These are phyloP conservation scores for Rallus limicola DNA, from an alignment of 2,113 vertebrate species.

Conservation along the genomic window DNA sequence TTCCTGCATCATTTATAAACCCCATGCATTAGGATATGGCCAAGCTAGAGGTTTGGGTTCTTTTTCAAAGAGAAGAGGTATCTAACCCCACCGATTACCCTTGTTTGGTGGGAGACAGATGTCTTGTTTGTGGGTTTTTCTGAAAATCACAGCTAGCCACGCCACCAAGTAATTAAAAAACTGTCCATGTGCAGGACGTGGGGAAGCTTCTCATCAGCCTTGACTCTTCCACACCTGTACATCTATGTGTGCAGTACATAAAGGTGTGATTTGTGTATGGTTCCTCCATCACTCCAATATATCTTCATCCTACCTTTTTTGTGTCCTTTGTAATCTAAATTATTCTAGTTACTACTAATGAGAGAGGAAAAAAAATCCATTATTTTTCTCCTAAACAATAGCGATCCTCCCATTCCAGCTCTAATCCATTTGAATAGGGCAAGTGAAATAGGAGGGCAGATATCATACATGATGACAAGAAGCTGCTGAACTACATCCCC, in stretches of 20 bases:
- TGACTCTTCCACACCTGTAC: fast-evolving
- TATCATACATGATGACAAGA: background rate
- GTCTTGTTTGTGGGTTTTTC: background rate
- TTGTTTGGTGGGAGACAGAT: background rate
- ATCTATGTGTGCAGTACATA: background rate
- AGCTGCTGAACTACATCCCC: background rate
- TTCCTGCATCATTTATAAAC: background rate
- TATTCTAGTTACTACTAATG: background rate
- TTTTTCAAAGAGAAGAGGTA: conserved; percentile 17
- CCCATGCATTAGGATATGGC: background rate
- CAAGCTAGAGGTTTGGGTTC: background rate
- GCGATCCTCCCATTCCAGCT: background rate
- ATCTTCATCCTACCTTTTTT: background rate
- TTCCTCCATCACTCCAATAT: background rate
- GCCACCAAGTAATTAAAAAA: conserved; percentile 44
- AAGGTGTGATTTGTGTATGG: background rate
- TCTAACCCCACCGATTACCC: background rate
- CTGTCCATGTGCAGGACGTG: background rate
- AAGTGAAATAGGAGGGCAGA: background rate
- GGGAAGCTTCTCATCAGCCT: background rate
- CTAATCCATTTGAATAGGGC: background rate
- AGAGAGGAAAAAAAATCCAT: fast-evolving
- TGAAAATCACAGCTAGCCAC: conserved; percentile 11
- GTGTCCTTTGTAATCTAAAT: background rate
- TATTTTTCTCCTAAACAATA: background rate